A percentile compares a stretch with the other conserved stretches of the same genome.
These are phyloP conservation scores for Sceloporus tristichus DNA, from an alignment of 2,113 vertebrate genomes.

Conservation along the genomic window DNA sequence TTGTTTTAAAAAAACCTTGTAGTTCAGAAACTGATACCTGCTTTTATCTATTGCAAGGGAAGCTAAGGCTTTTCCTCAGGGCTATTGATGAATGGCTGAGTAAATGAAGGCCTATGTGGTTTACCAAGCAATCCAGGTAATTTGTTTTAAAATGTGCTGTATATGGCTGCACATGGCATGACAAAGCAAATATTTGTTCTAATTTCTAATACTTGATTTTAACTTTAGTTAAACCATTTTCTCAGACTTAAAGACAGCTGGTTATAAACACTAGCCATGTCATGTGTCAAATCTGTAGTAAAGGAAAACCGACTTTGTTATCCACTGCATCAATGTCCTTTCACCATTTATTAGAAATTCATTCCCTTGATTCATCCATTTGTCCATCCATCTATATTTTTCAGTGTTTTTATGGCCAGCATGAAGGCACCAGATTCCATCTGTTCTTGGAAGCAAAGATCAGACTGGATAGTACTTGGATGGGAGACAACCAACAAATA, in stretches of 20 bases:
- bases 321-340: background rate
- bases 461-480: too few species aligned
- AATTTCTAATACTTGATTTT: slow-evolving; percentile 48
- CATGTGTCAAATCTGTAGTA: slow-evolving; percentile 29
- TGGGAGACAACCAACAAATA: too few species aligned
- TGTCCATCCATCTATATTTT: background rate
- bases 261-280: slow-evolving; percentile 34
- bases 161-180: slow-evolving; percentile 32
- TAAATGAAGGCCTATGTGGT: slow-evolving; percentile 52
- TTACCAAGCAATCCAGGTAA: slow-evolving; percentile 58
- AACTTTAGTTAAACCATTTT: slow-evolving; percentile 29
- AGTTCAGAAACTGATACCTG: slow-evolving; percentile 67
- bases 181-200: slow-evolving; percentile 47
- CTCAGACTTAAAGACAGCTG: slow-evolving; percentile 31
- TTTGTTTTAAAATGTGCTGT: slow-evolving; percentile 60
- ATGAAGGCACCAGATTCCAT: background rate
- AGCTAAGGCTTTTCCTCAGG: slow-evolving; percentile 60
- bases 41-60: slow-evolving; percentile 64
- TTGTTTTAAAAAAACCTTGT: slow-evolving; percentile 7
- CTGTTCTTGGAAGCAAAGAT: too few species aligned
- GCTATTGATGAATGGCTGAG: slow-evolving; percentile 53
- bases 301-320: slow-evolving; percentile 30
- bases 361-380: background rate
- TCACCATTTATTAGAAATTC: slow-evolving; percentile 14
- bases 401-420: background rate